Evolutionary conservation across 1,140 invertebrate genomes (phyloP), one percentile per base, ranked within the genome.

Genomic region (Coboldia fuscipes): DNA sequence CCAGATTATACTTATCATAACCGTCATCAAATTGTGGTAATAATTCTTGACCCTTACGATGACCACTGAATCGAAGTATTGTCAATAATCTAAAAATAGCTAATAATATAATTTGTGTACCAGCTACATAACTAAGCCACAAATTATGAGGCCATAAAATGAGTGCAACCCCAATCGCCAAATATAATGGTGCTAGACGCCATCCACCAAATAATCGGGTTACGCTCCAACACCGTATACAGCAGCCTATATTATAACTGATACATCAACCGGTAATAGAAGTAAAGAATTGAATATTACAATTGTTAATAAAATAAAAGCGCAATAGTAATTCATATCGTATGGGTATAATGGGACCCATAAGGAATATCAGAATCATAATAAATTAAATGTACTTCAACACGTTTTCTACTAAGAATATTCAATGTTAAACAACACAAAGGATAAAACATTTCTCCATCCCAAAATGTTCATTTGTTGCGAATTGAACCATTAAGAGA

Each of bases 41-140:
- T 14, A 53, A 37, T 14, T 48, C 46, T 29, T 51, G 50, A 16
- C 22, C 30, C 42, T 48, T 51, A 16, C 14, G 19, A 4, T 21
- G 37, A 10, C 33, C 27, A 16, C 36, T 38, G 21, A 50, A 42
- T 13, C 45, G 35, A 10, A 53, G 37, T 22, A 53, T 31, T 8
- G 41, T 44, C 33, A 45, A 44, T 8, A 53, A 40, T 23, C 50
- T 41, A n/a, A 53, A 35, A 21, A 48, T 27, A 2, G 50, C 48
- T 23, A 53, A 39, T 1, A 53, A 33, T 10, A 48, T 41, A 8
- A 53, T 37, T 37, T 52, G 39, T 38, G 48, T 41, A 7, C 50
- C 50, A 31, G 48, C 46, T 26, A 53, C 50, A 44, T 52, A 50
- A 34, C 50, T 53, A 22, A 53, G 40, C 50, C 50, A 53, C 16